Evolutionary conservation across 1,140 invertebrate genomes (phyloP).

Genomic region (Pachypeltis micranthus): DNA sequence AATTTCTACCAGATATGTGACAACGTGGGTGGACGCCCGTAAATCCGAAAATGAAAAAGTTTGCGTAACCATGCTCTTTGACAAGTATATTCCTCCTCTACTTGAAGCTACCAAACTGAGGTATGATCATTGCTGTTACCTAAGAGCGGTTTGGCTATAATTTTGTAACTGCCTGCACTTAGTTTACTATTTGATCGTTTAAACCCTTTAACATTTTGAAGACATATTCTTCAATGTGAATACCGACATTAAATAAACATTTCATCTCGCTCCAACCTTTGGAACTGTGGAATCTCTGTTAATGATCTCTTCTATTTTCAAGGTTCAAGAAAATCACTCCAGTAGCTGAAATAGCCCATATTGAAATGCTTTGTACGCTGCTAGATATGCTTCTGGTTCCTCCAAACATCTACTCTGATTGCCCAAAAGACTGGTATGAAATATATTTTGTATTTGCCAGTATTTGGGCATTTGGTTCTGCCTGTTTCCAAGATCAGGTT

Average conservation of each 20-base stretch:
- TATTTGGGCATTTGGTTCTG: slow-evolving; percentile 90
- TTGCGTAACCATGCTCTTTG: slow-evolving; percentile 76
- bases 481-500: slow-evolving; percentile 74
- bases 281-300: no score
- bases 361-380: slow-evolving; percentile 80
- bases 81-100: slow-evolving; percentile 84
- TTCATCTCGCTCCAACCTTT: no score
- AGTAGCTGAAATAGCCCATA: slow-evolving; percentile 78
- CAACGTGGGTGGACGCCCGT: slow-evolving; percentile 84
- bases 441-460: slow-evolving; percentile 83
- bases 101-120: slow-evolving; percentile 52
- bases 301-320: slow-evolving; percentile 39
- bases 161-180: no score
- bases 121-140: no score
- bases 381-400: slow-evolving; percentile 75
- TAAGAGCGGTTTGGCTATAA: no score
- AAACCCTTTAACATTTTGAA: no score
- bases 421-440: slow-evolving; percentile 83
- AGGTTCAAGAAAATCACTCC: slow-evolving; percentile 87
- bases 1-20: slow-evolving; percentile 40
- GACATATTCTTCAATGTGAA: no score
- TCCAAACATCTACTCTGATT: slow-evolving; percentile 67
- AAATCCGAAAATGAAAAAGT: slow-evolving; percentile 57
- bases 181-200: no score
- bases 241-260: no score